Conservation (phyloP, 2,888 invertebrate species). For the Apamea epomidion region DNA sequence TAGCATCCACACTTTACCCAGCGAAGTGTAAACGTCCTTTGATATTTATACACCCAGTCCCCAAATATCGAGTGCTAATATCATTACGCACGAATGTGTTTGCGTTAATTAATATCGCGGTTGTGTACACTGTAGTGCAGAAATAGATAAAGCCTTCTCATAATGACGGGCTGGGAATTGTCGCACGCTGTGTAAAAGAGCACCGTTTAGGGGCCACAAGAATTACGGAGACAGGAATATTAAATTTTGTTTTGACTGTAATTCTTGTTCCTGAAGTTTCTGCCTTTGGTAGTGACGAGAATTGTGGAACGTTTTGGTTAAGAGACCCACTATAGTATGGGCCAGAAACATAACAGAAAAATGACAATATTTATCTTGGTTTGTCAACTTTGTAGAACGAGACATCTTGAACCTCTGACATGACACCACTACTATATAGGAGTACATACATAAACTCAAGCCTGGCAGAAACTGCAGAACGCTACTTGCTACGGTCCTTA, state of each 20-base stretch:
- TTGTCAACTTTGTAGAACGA: neutral
- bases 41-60: constrained; percentile 26
- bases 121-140: constrained; percentile 55
- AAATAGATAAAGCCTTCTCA: constrained; percentile 62
- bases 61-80: constrained; percentile 60
- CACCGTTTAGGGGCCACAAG: constrained; percentile 16
- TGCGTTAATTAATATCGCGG: constrained; percentile 65
- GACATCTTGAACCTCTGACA: neutral
- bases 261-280: constrained; percentile 27
- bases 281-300: neutral
- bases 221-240: constrained; percentile 26
- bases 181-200: constrained; percentile 44
- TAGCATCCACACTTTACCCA: constrained; percentile 14
- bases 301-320: neutral
- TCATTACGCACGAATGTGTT: constrained; percentile 63
- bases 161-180: constrained; percentile 59
- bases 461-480: neutral
- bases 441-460: neutral
- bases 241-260: constrained; percentile 19
- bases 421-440: neutral
- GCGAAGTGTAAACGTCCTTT: constrained; percentile 20
- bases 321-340: neutral
- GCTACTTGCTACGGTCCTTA: neutral
- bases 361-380: neutral
- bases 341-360: neutral